Base-by-base conservation (phyloP, 1,140 invertebrate species). In the Eueides isabella region DNA sequence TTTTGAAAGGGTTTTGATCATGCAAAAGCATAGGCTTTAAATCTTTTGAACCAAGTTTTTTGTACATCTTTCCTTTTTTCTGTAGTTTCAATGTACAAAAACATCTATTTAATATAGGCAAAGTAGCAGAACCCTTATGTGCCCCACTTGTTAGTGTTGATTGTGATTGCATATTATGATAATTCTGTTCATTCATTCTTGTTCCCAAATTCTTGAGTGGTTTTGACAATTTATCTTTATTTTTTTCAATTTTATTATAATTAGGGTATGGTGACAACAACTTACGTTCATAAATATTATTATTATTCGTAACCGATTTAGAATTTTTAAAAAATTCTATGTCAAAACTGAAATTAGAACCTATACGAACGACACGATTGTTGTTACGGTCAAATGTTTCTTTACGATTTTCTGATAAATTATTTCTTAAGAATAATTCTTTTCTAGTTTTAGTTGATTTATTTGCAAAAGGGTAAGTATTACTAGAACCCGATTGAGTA, bases 1-100 rank as follows among this genome's bases (percentile, higher is more conserved):
- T 30, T 62, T 35, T 38, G 12, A 6, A 72, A 33, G n/a, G 11
- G 26, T 61, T 19, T 31, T 41, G 26, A n/a, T 29, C 29, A 23
- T 33, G 5, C 19, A 30, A 23, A 23, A 11, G 67, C 19, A 14
- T 16, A 29, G 16, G 33, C 11, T 48, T 69, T 12, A 7, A 33
- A 65, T 65, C 9, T 68, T 48, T 16, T 14, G n/a, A 35, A 38
- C 44, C 41, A 28, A 68, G 33, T 28, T 68, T 62, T 23, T 55
- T 78, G 30, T 44, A 55, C 30, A 41, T 44, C 33, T 65, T 80
- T 9, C 72, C 74, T 71, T 78, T 77, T 71, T 80, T 79, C 11
- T 83, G 78, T 72, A 82, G 76, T 66, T 83, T 78, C 48, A 83
- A 73, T n/a, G 78, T 81, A 67, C 78, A 83, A 64, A 81, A 83